A percentile compares a stretch with the other conserved stretches of the same genome.
Evolutionary conservation across 2,797 vertebrate genomes (phyloP).

Genomic region (Periophthalmus magnuspinnatus): DNA sequence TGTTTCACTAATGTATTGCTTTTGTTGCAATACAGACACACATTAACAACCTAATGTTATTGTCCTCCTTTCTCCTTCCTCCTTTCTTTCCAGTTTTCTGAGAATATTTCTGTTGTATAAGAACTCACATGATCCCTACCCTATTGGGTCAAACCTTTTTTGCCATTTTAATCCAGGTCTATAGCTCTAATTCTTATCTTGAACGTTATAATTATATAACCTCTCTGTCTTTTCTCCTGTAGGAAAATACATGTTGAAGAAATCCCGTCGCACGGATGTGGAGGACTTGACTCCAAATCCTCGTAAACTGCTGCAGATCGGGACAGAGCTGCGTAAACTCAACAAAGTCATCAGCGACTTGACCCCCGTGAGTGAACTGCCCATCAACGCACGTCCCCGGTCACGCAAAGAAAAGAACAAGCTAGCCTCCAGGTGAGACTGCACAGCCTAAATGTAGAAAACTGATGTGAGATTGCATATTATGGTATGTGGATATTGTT

Average conservation of each 20-base stretch:
- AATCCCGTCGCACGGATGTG: conserved; percentile 95
- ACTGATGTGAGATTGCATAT: background rate
- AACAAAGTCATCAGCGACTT: conserved; percentile 98
- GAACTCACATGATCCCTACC: background rate
- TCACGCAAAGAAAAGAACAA: conserved; percentile 99
- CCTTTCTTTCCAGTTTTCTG: no score
- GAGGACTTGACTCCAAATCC: conserved; percentile 98
- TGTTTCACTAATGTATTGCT: background rate
- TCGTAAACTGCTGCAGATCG: conserved; percentile 96
- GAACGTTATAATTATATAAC: background rate
- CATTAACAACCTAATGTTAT: background rate
- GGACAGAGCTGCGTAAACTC: conserved; percentile 92
- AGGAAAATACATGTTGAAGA: conserved; percentile 95
- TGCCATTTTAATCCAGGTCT: no score
- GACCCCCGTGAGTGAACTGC: conserved; percentile 96
- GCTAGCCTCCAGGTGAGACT: conserved; percentile 90
- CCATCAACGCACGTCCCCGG: conserved; percentile 91
- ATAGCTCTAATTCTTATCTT: no score
- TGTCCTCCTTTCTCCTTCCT: no score
- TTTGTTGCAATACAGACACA: background rate
- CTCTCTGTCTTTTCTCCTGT: conserved; percentile 23
- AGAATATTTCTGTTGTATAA: no score
- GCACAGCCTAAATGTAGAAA: background rate
- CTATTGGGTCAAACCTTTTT: no score
- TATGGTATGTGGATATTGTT: background rate